These are phyloP conservation scores for Sturnira hondurensis DNA, from an alignment of 2,113 vertebrate species.

Conservation along the genomic window DNA sequence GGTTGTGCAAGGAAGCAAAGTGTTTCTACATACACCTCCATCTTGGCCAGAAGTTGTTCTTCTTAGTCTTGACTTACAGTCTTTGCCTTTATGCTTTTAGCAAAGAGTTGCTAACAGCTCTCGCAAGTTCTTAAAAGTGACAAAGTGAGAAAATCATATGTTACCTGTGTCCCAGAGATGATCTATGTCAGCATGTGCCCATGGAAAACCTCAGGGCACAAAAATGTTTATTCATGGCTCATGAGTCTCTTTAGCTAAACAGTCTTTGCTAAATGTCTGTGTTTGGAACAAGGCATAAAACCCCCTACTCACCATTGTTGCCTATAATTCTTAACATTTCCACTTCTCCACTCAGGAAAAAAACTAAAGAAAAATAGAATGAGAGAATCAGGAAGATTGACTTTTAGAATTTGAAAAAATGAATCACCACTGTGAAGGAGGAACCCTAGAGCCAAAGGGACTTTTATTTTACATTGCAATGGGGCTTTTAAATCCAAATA, in stretches of 20 bases:
- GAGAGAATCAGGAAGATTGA: conserved; percentile 14
- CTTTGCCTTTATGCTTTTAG: not conserved
- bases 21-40: no score
- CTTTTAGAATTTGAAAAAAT: conserved; percentile 28
- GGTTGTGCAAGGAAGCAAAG: no score
- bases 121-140: conserved; percentile 15
- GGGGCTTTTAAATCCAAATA: not conserved
- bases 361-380: not conserved
- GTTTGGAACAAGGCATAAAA: not conserved
- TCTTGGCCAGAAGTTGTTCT: not conserved
- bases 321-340: conserved; percentile 10
- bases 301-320: not conserved
- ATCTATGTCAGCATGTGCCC: not conserved
- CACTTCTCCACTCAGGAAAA: not conserved
- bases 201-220: not conserved
- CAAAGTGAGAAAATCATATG: conserved; percentile 8
- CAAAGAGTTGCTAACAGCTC: not conserved
- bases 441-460: not conserved
- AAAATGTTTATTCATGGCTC: not conserved
- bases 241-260: conserved; percentile 3
- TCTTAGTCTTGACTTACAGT: not conserved
- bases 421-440: not conserved
- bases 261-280: not conserved
- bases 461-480: conserved; percentile 41
- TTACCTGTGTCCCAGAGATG: not conserved